phyloP scores from a whole-genome alignment of 1,140 invertebrate species.

The Mizuhopecten yessoensis region DNA sequence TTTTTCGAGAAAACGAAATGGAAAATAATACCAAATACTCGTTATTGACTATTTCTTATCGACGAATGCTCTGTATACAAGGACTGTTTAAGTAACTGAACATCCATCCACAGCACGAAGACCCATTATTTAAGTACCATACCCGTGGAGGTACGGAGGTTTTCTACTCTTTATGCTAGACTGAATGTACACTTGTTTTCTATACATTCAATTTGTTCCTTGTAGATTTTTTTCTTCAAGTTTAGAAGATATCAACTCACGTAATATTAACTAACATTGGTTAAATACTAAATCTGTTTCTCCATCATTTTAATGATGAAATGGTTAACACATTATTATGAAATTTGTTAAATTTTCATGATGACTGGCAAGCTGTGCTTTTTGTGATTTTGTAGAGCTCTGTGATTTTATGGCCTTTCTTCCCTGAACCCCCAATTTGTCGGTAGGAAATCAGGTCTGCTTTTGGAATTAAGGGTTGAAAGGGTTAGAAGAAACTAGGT shows the following conservation, averaged over 20 bases:
- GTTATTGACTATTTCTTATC: not conserved
- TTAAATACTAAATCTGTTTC: conserved; percentile 15
- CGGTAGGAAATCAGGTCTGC: conserved; percentile 23
- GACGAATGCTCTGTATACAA: not conserved
- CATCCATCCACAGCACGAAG: not conserved
- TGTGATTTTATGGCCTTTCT: conserved; percentile 1
- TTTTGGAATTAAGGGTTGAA: conserved; percentile 33
- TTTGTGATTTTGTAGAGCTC: conserved; percentile 38
- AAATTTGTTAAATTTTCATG: conserved; percentile 40
- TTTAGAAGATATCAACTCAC: not conserved
- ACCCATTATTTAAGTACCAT: not conserved
- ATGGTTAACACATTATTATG: conserved; percentile 20
- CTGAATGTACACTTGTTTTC: not conserved
- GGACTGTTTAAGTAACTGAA: not conserved
- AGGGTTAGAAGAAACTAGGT: not conserved
- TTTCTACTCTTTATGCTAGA: not conserved
- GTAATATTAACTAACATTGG: not conserved
- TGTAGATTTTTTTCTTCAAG: conserved; percentile 39
- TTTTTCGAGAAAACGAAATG: not conserved
- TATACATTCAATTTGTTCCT: conserved; percentile 35
- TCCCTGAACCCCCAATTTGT: not conserved
- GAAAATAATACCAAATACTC: not conserved
- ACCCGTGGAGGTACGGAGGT: not conserved
- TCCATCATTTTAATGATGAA: not conserved
- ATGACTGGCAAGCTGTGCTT: conserved; percentile 18